A percentile compares a stretch with the other conserved stretches of the same genome.
Evolutionary conservation across 2,113 vertebrate species (phyloP).

Genomic region (Platichthys flesus): DNA sequence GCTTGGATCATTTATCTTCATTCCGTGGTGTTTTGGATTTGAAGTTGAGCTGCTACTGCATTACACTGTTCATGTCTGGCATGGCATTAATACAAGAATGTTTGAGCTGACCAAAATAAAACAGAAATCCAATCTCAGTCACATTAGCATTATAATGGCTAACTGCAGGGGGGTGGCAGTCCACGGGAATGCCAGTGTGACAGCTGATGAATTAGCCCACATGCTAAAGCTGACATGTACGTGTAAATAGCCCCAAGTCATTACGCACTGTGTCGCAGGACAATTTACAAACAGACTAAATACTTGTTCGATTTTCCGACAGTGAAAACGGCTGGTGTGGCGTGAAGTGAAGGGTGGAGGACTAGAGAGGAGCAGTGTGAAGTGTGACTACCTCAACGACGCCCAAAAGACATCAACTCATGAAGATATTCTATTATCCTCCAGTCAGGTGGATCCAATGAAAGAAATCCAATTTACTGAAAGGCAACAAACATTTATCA

Average conservation of each 20-base stretch:
- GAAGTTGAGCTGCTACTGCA: no score
- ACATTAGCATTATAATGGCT: no score
- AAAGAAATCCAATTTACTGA: conserved; percentile 23
- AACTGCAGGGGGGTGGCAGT: no score
- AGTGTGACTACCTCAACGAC: background rate
- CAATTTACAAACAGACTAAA: conserved; percentile 55
- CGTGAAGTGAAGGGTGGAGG: background rate
- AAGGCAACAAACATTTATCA: conserved; percentile 27
- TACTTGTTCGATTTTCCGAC: conserved; percentile 40
- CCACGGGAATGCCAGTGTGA: conserved; percentile 23
- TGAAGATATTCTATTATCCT: conserved; percentile 7
- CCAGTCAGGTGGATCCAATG: conserved; percentile 16
- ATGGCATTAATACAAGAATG: no score
- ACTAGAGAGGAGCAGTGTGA: background rate
- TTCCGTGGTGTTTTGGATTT: no score
- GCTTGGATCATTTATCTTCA: no score
- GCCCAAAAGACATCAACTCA: background rate
- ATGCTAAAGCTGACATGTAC: conserved; percentile 57
- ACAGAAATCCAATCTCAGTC: no score
- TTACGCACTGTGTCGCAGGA: conserved; percentile 44
- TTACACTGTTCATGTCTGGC: no score
- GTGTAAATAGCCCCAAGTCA: conserved; percentile 53
- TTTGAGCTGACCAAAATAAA: no score
- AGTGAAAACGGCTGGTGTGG: background rate
- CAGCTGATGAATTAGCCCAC: conserved; percentile 64